These are phyloP conservation scores for Menura novaehollandiae DNA, from an alignment of 2,113 vertebrate species.

Conservation along the genomic window DNA sequence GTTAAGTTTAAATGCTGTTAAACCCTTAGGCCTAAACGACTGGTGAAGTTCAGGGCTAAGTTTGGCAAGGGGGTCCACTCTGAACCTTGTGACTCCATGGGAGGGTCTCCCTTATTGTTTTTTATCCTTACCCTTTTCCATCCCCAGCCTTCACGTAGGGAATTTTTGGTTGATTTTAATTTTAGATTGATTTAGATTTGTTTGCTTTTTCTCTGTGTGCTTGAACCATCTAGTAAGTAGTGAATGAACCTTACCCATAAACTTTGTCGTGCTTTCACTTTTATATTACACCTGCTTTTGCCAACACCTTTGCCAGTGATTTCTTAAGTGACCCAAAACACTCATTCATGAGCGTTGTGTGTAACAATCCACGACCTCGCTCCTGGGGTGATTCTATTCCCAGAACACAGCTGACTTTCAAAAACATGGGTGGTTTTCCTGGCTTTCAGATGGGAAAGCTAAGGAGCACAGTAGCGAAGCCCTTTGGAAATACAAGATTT, in stretches of 20 bases:
- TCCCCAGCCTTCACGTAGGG: background rate
- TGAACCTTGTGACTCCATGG: background rate
- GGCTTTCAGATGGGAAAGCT: background rate
- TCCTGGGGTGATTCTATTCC: background rate
- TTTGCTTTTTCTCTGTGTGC: background rate
- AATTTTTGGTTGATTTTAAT: background rate
- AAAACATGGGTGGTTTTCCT: background rate
- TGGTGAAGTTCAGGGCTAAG: background rate
- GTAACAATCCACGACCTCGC: background rate
- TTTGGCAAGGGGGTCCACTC: background rate
- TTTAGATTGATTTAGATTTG: background rate
- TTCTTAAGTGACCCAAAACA: background rate
- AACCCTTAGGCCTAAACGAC: background rate
- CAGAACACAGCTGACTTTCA: background rate
- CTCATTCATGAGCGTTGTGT: fast-evolving
- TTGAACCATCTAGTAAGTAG: background rate
- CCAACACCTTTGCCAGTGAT: background rate
- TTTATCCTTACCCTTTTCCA: background rate
- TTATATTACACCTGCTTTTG: background rate
- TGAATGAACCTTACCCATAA: background rate
- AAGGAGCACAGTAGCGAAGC: background rate
- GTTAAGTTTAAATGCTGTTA: background rate
- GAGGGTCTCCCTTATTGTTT: background rate
- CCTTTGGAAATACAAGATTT: background rate
- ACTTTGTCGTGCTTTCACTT: background rate